phyloP scores from a whole-genome alignment of 2,113 vertebrate species.

The Oplegnathus fasciatus region DNA sequence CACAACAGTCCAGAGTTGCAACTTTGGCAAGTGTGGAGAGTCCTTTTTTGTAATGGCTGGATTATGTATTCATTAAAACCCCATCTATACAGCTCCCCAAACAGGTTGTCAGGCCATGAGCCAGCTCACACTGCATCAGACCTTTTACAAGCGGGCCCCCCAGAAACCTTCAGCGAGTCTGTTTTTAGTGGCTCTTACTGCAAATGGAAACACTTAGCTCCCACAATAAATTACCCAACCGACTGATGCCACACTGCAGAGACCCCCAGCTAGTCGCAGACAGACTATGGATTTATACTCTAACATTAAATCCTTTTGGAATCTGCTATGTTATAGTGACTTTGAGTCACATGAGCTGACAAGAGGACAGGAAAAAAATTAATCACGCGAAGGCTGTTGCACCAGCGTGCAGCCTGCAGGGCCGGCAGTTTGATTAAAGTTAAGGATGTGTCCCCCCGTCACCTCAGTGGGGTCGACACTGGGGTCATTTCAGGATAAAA shows the following conservation, averaged over 20 bases:
- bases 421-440: constrained; percentile 68
- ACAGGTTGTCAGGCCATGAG: constrained; percentile 83
- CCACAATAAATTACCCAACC: constrained; percentile 83
- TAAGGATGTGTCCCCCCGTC: constrained; percentile 60
- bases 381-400: constrained; percentile 61
- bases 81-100: constrained; percentile 79
- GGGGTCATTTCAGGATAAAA: constrained; percentile 75
- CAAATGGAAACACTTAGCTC: constrained; percentile 87
- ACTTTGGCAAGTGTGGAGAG: constrained; percentile 52
- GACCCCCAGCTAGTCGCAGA: constrained; percentile 67
- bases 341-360: constrained; percentile 54
- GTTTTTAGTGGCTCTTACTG: constrained; percentile 85
- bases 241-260: constrained; percentile 74
- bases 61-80: constrained; percentile 82
- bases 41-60: constrained; percentile 67
- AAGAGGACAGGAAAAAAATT: constrained; percentile 37
- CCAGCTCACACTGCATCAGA: constrained; percentile 76
- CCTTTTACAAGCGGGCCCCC: constrained; percentile 83
- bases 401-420: constrained; percentile 56
- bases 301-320: constrained; percentile 45
- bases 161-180: constrained; percentile 78
- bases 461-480: constrained; percentile 62
- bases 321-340: constrained; percentile 40
- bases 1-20: constrained; percentile 49
- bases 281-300: constrained; percentile 58